These are phyloP conservation scores for Lutraria lutraria DNA, from an alignment of 2,888 invertebrate species.

Conservation along the genomic window DNA sequence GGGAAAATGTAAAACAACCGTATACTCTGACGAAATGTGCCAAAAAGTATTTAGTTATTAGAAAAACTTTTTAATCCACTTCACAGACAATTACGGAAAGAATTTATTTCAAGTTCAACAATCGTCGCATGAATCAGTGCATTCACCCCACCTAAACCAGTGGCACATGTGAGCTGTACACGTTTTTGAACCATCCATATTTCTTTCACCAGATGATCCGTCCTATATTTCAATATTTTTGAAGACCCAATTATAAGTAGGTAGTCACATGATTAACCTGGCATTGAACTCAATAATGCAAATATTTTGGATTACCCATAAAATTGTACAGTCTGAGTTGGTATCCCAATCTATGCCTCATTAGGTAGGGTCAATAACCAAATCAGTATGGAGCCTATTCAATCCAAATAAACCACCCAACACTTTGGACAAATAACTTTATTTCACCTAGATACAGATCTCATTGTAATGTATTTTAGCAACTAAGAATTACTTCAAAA, in stretches of 20 bases:
- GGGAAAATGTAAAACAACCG: too few species aligned
- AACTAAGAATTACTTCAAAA: constrained; percentile 4
- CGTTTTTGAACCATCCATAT: not conserved
- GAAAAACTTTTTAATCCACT: too few species aligned
- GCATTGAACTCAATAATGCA: constrained; percentile 31
- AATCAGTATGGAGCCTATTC: not conserved
- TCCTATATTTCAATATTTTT: not conserved
- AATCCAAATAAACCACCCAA: not conserved
- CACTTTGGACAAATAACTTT: not conserved
- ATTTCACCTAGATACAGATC: not conserved
- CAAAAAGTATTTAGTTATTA: too few species aligned
- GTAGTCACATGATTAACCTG: constrained; percentile 21
- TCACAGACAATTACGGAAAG: too few species aligned
- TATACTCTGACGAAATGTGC: too few species aligned
- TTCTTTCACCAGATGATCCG: not conserved
- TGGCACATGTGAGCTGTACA: not conserved
- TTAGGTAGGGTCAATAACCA: constrained; percentile 2
- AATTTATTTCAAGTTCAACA: too few species aligned
- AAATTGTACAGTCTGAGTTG: not conserved
- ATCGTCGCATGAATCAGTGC: not conserved
- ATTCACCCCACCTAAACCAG: not conserved
- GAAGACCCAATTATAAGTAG: not conserved
- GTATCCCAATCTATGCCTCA: not conserved
- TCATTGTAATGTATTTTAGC: not conserved
- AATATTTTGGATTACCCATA: constrained; percentile 25